Base-by-base conservation (phyloP, 2,888 invertebrate species). In the Tigriopus californicus region DNA sequence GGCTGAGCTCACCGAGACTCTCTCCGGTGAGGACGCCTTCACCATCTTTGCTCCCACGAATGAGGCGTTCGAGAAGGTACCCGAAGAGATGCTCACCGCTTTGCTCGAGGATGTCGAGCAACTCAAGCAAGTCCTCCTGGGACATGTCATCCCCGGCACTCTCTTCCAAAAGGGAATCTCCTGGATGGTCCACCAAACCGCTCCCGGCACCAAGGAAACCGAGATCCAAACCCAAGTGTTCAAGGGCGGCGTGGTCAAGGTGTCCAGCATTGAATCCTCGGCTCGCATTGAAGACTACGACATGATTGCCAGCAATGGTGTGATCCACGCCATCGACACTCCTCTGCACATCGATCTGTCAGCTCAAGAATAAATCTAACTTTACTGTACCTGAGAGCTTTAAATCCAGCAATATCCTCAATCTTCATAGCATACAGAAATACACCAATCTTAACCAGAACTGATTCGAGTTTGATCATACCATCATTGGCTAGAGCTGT, bases 41-140 rank as follows among this genome's bases (percentile, higher is more conserved):
- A 56, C 56, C 56, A 18, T 56, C 5, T 56, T 56, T 13, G 56
- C 56, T 15, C 56, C 56, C n/a, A 42, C 56, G 13, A 24, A 56
- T 13, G 41, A 41, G 41, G 56, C 56, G 4, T 56, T 56, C 24
- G 42, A 41, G 20, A 42, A 42, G 18, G 20, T 56, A 13, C 54
- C 54, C 40, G 24, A n/a, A 5, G 53, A 40, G 13, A n/a, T n/a
- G 13, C 40, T 49, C 20, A 22, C 15, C 3, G 49, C 49, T 11
- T 3, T 49, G 20, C 22, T 49, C 13, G 49, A 18, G 8, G 49
- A 49, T 22, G 22, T 8, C 5, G 22, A 49, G 22, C 2, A 13
- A 12, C 12, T 42, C 15, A 42, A 11, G 8, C 15, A 15, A 10
- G 24, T 42, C 42, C 18, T 56, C 20, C 18, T 15, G 2, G 42